Evolutionary conservation across 2,888 invertebrate species (phyloP).

Genomic region (Lordiphosa fenestrarum): DNA sequence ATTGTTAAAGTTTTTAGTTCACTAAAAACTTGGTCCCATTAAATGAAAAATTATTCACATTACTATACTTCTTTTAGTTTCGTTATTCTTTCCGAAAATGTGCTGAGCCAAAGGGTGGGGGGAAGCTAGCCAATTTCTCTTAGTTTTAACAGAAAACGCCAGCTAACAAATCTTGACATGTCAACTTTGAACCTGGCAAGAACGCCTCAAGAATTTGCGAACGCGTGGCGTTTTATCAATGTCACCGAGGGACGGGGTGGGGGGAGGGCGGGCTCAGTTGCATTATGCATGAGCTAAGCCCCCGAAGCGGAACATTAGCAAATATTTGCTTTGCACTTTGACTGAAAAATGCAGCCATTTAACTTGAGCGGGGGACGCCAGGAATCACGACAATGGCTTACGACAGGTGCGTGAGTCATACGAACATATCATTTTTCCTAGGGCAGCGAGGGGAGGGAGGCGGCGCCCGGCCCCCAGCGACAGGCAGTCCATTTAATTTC

Average conservation of each 20-base stretch:
- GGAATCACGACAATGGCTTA: conserved; percentile 28
- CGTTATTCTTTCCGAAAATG: not conserved
- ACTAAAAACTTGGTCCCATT: too few relatives aligned
- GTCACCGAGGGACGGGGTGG: conserved; percentile 29
- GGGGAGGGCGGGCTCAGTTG: not conserved
- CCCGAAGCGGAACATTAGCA: conserved; percentile 58
- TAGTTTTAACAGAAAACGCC: not conserved
- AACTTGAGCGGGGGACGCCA: conserved; percentile 29
- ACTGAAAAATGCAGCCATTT: conserved; percentile 62
- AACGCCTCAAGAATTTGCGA: conserved; percentile 63
- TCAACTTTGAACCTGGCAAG: conserved; percentile 33
- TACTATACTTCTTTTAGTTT: too few relatives aligned
- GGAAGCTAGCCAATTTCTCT: not conserved
- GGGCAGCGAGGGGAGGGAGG: too few relatives aligned
- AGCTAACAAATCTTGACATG: conserved; percentile 52
- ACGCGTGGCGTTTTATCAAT: conserved; percentile 63
- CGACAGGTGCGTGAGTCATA: conserved; percentile 57
- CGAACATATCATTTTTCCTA: conserved; percentile 52
- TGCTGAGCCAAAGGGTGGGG: too few relatives aligned
- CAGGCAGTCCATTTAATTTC: conserved; percentile 52
- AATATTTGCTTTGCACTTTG: conserved; percentile 74
- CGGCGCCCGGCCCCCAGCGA: not conserved
- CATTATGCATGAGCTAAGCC: conserved; percentile 44
- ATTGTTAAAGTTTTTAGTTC: too few relatives aligned
- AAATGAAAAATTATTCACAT: too few relatives aligned